phyloP scores from a whole-genome alignment of 2,113 vertebrate species.

The Nematolebias whitei region DNA sequence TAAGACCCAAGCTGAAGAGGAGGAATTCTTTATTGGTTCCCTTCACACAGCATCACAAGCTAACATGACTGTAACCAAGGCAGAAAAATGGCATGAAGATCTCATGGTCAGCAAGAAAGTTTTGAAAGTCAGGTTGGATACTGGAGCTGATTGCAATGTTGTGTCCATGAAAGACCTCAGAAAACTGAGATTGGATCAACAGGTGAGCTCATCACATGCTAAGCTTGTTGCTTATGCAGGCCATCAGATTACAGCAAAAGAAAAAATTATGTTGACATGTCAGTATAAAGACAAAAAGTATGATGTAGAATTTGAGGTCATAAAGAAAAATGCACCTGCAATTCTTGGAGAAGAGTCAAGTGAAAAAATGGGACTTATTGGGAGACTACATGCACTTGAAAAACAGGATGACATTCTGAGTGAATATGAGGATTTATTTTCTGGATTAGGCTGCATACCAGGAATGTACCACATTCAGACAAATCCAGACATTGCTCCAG shows the following conservation, averaged over 20 bases:
- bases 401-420: neutral
- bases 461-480: constrained; percentile 6
- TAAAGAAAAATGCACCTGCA: neutral
- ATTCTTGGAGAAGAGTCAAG: neutral
- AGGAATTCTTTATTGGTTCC: constrained; percentile 15
- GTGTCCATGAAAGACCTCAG: neutral
- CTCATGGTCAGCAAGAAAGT: neutral
- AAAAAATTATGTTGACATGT: constrained; percentile 4
- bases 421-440: neutral
- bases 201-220: neutral
- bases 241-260: neutral
- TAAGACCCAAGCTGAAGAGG: constrained; percentile 1
- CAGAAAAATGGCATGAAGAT: constrained; percentile 8
- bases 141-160: neutral
- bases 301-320: neutral
- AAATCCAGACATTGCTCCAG: constrained; percentile 3
- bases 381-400: neutral
- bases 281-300: constrained; percentile 1
- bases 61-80: neutral
- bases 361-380: neutral
- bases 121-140: constrained; percentile 11
- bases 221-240: neutral
- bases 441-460: constrained; percentile 2
- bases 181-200: neutral
- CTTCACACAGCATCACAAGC: neutral